phyloP scores from a whole-genome alignment of 2,113 vertebrate species.

The Oryzias celebensis region DNA sequence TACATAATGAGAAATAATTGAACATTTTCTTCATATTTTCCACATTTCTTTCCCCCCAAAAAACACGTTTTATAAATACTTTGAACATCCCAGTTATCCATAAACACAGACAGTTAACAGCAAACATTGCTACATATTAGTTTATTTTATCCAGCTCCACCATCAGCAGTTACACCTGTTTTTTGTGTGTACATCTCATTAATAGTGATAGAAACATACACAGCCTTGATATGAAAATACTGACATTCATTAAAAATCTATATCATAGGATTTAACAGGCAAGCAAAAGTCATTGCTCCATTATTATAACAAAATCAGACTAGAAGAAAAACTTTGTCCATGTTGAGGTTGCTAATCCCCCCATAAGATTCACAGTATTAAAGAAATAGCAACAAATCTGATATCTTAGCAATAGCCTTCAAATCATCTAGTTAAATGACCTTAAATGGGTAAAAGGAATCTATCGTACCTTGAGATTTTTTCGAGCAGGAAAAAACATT shows the following conservation, averaged over 20 bases:
- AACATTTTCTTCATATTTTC: no score
- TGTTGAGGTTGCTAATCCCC: constrained; percentile 47
- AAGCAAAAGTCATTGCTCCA: constrained; percentile 68
- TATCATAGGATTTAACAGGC: constrained; percentile 75
- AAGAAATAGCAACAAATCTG: constrained; percentile 41
- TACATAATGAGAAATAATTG: background rate
- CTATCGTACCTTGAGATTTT: constrained; percentile 38
- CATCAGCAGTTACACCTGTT: constrained; percentile 68
- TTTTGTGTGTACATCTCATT: constrained; percentile 67
- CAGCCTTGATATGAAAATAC: constrained; percentile 80
- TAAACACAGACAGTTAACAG: constrained; percentile 1
- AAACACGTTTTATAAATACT: background rate
- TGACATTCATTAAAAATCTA: constrained; percentile 83
- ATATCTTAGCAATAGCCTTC: constrained; percentile 25
- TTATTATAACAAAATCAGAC: constrained; percentile 48
- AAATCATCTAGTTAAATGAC: constrained; percentile 41
- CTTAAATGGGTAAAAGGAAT: constrained; percentile 25
- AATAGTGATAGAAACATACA: constrained; percentile 75
- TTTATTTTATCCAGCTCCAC: constrained; percentile 78
- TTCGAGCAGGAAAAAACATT: constrained; percentile 31
- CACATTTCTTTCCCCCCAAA: background rate
- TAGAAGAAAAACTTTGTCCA: constrained; percentile 46
- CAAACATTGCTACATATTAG: constrained; percentile 66
- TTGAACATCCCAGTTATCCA: background rate
- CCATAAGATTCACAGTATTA: constrained; percentile 77